A percentile compares a stretch with the other conserved stretches of the same genome.
phyloP scores from a whole-genome alignment of 2,797 vertebrate genomes.

The Fratercula arctica region DNA sequence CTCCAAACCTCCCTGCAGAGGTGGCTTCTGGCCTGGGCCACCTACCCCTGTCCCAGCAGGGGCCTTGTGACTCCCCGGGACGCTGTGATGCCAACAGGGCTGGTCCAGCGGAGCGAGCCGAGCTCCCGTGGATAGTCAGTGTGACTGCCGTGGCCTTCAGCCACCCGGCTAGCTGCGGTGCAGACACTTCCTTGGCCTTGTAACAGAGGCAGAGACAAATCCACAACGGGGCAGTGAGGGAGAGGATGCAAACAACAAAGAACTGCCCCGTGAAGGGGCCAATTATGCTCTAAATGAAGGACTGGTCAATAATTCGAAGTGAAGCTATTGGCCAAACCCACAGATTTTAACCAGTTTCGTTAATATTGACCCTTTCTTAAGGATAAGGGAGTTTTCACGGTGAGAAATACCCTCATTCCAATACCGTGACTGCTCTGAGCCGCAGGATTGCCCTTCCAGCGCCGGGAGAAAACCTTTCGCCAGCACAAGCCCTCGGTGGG shows the following conservation, averaged over 20 bases:
- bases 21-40: background rate
- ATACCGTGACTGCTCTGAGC: background rate
- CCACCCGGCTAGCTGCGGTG: background rate
- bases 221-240: background rate
- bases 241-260: background rate
- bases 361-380: background rate
- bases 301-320: background rate
- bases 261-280: accelerated
- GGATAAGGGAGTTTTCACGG: background rate
- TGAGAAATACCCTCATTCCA: background rate
- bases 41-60: background rate
- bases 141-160: accelerated
- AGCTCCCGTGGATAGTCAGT: background rate
- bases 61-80: accelerated
- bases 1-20: background rate
- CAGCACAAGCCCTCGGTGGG: background rate
- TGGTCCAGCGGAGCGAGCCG: accelerated
- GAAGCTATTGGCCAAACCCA: background rate
- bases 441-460: background rate
- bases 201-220: background rate
- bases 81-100: accelerated
- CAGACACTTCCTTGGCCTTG: background rate
- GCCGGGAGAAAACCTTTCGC: background rate
- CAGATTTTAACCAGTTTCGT: background rate
- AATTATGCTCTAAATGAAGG: background rate